Evolutionary conservation across 2,113 vertebrate species (phyloP), one percentile per base, ranked within the genome.

Genomic region (Hepsetus odoe): DNA sequence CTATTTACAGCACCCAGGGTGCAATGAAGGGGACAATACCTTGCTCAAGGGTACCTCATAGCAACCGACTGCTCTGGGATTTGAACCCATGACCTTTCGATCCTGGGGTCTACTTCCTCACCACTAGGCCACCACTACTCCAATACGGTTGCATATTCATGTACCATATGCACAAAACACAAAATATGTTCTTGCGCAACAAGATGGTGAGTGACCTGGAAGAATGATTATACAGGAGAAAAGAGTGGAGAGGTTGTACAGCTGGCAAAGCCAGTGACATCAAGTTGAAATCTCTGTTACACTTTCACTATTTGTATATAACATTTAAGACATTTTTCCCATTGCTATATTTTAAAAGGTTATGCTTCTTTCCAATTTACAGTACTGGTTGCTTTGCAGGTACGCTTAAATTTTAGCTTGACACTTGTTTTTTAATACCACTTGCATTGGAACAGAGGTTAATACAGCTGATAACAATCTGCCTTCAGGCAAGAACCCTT

Each of bases 401-500:
- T 49, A 40, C 3, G 16, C 1, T 61, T 24, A 51, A 32, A 70
- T 58, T 46, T 56, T 38, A 18, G 40, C 69, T 65, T 59, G 22
- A 49, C 22, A 61, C 8, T 59, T 51, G 66, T 22, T 18, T 65
- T 51, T 76, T 64, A 75, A 71, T 30, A 56, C 10, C 24, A 12
- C n/a, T 69, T 51, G 65, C 32, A 46, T 51, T n/a, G 18, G 4
- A 59, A 33, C 32, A 80, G 62, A 56, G 74, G 20, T 68, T 77
- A 73, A 83, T 69, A 74, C 30, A 73, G 61, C 79, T 28, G 65
- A 83, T 80, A 69, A 68, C 3, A 24, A 66, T 61, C 61, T 76
- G 62, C 62, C 74, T 58, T 71, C 64, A 35, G 71, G 73, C 62
- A 40, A 72, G 71, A n/a, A 44, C 22, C 72, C 56, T 40, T 51